Conservation (phyloP, 2,113 vertebrate species). For the Thinocorus orbignyianus region DNA sequence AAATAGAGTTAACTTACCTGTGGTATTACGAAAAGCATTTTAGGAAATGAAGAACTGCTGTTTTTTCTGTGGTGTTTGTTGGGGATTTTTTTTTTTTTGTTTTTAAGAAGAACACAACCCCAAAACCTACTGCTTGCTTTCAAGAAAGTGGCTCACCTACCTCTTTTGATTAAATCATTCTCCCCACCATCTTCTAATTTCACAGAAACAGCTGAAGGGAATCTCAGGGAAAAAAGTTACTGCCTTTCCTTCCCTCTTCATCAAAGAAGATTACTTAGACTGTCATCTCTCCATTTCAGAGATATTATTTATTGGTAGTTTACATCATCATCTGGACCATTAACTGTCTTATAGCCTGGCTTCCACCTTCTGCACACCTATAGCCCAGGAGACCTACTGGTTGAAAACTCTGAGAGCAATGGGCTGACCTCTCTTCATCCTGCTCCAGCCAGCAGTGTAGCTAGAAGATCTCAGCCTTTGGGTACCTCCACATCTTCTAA, state of each 20-base stretch:
- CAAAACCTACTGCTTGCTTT: background rate
- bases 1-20: background rate
- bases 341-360: background rate
- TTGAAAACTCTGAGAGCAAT: background rate
- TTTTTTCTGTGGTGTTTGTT: background rate
- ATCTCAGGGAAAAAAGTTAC: background rate
- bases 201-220: background rate
- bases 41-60: background rate
- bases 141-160: background rate
- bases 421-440: background rate
- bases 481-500: background rate
- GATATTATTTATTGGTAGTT: background rate
- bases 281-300: background rate
- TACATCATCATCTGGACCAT: background rate
- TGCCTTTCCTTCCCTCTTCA: background rate
- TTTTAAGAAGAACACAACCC: background rate
- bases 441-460: accelerated
- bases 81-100: background rate
- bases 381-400: background rate
- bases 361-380: accelerated
- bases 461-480: background rate
- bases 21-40: background rate
- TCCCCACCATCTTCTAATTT: background rate
- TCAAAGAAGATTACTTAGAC: background rate
- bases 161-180: background rate